Evolutionary conservation across 2,797 vertebrate species (phyloP), one percentile per base, ranked within the genome.

Genomic region (Vultur gryphus): DNA sequence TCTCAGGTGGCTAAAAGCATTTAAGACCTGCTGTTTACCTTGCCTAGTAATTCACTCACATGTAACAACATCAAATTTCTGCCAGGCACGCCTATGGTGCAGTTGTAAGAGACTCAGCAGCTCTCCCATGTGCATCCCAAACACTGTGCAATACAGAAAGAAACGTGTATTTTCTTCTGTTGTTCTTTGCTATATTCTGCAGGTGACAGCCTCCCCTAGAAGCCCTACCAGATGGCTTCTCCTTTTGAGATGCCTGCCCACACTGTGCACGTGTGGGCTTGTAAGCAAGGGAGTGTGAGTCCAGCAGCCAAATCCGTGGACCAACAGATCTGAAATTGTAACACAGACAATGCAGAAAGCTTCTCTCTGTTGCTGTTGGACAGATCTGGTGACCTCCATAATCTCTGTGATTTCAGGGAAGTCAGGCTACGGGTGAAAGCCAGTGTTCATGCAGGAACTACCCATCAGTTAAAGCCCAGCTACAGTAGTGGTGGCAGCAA

Each of bases 141-240:
- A 66, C 41, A 20, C 29, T 26, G 11, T 20, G 49, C 18, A 46
- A 52, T 25, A 28, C 18, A 17, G 23, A 18, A 52, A 52, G 11
- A 52, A 51, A 67, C 0, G 0, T 3, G 10, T 9, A 3, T 59
- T 59, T 66, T 46, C 75, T 44, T 69, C 48, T 7, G 1, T 8
- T 78, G 7, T 16, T 52, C 59, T 77, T 23, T 35, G 44, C 62
- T 37, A 8, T 18, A 24, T n/a, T 72, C 71, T 29, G 10, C 16
- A 61, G 48, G 35, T 16, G 31, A 81, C 16, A 25, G 31, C 35
- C 28, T 13, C 41, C 28, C 9, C 25, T 31, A 5, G 26, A 51
- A n/a, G 49, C 37, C 52, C n/a, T 10, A 35, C 14, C 37, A 55
- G 46, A 8, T 5, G 12, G 13, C 46, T 31, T 49, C 13, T 44